Conservation (phyloP, 1,140 invertebrate species). For the Drosophila hydei region DNA sequence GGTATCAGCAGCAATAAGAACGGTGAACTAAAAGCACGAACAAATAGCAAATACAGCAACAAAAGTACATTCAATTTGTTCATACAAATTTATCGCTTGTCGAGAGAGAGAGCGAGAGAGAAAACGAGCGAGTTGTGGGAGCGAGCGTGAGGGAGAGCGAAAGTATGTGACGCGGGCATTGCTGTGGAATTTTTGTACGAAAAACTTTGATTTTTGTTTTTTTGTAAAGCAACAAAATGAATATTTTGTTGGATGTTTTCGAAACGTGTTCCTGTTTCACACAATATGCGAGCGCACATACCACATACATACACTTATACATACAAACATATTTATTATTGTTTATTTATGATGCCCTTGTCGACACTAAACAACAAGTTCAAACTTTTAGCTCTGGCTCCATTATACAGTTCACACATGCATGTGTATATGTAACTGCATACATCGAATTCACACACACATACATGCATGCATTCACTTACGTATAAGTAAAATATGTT, state of each 20-base stretch:
- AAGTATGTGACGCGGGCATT: not conserved
- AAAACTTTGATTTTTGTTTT: conserved; percentile 17
- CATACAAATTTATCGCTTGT: conserved; percentile 76
- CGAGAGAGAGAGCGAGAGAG: not conserved
- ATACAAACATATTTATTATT: conserved; percentile 28
- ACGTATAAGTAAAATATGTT: not conserved
- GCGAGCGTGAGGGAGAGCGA: not conserved
- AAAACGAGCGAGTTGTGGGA: not conserved
- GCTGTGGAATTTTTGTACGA: conserved; percentile 38
- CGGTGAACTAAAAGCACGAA: conserved; percentile 11
- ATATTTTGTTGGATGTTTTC: conserved; percentile 34
- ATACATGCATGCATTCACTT: not conserved
- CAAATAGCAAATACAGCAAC: conserved; percentile 18
- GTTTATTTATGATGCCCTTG: conserved; percentile 51
- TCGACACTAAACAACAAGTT: conserved; percentile 52
- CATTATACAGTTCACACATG: conserved; percentile 1
- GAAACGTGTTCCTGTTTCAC: conserved; percentile 36
- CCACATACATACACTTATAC: not conserved
- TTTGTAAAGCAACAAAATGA: conserved; percentile 39
- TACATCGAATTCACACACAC: not conserved
- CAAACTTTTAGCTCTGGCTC: conserved; percentile 18
- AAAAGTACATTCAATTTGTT: conserved; percentile 68
- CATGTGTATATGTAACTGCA: not conserved
- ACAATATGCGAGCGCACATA: conserved; percentile 28
- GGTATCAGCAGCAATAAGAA: conserved; percentile 17